Percentiles rank a stretch among this genome's conserved stretches.
phyloP scores from a whole-genome alignment of 2,113 vertebrate species.

The Tychaedon coryphoeus region DNA sequence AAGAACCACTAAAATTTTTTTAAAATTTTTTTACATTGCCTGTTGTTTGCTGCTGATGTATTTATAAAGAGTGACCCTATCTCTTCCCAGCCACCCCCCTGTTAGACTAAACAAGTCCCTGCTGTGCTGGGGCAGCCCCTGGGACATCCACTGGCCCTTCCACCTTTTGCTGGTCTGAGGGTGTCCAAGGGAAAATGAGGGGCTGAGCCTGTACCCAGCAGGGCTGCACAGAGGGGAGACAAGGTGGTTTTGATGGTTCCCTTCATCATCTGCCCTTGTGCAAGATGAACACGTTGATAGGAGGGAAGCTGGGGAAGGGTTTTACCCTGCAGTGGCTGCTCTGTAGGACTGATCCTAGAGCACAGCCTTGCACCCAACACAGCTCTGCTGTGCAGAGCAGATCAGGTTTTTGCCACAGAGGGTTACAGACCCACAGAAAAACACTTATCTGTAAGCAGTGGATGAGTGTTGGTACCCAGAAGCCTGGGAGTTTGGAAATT shows the following conservation, averaged over 20 bases:
- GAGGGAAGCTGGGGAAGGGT: neutral
- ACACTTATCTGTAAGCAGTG: neutral
- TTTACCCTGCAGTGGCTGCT: neutral
- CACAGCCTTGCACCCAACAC: neutral
- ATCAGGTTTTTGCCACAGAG: neutral
- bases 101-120: conserved; percentile 11
- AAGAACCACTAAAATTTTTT: neutral
- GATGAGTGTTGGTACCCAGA: too few species aligned
- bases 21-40: neutral
- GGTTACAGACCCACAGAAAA: neutral
- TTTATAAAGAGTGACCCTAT: neutral
- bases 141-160: neutral
- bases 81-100: neutral
- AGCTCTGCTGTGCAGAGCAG: fast-evolving
- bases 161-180: neutral
- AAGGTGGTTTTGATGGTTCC: neutral
- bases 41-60: neutral
- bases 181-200: fast-evolving
- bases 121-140: neutral
- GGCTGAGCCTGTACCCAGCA: neutral
- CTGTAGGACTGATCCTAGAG: fast-evolving
- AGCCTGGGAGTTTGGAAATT: too few species aligned
- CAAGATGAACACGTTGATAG: neutral
- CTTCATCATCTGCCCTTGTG: neutral
- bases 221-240: neutral